Base-by-base conservation (phyloP, 2,888 invertebrate species). In the Drosophila prostipennis region DNA sequence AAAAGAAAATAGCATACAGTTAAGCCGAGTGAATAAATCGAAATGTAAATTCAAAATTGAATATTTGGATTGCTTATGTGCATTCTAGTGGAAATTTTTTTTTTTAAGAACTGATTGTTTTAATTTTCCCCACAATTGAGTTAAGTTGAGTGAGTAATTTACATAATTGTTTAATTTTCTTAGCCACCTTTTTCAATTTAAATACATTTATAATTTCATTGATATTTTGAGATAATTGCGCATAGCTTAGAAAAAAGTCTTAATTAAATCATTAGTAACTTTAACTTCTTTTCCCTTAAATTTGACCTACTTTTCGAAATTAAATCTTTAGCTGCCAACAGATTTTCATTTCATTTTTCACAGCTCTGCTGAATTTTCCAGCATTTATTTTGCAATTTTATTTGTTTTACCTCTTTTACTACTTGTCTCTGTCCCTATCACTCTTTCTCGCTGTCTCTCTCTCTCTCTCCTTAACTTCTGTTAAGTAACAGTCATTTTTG, bases 401-500 rank as follows among this genome's bases (percentile, higher is more conserved):
- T 11, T 48, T 32, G 26, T 26, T 26, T 26, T 19, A 19, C 19
- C 19, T 26, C 26, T 26, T 26, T 26, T 26, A 2, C 26, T 26
- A 26, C 26, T 6, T 26, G 26, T 26, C 26, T 5, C 6, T 26
- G 0, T 26, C 5, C 1, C 42, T 29, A 11, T 23, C 39, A 40
- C 37, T 29, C n/a, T 10, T 13, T 42, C 36, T 32, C 32, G 2
- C 19, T 2, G 2, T 19, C 19, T 19, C 19, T 19, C 19, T 19
- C 19, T 19, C 2, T 42, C 46, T n/a, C n/a, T n/a, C n/a, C n/a
- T 32, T 36, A 26, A 16, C 37, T 46, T 55, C 74, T 80, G 79
- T 80, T 84, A 78, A 54, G 40, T 65, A 53, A 51, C 72, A 76
- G 76, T 36, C 56, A 53, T 43, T 54, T 48, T 43, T 13, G 26